Conservation (phyloP, 2,113 vertebrate species). For the Xiphias gladius region DNA sequence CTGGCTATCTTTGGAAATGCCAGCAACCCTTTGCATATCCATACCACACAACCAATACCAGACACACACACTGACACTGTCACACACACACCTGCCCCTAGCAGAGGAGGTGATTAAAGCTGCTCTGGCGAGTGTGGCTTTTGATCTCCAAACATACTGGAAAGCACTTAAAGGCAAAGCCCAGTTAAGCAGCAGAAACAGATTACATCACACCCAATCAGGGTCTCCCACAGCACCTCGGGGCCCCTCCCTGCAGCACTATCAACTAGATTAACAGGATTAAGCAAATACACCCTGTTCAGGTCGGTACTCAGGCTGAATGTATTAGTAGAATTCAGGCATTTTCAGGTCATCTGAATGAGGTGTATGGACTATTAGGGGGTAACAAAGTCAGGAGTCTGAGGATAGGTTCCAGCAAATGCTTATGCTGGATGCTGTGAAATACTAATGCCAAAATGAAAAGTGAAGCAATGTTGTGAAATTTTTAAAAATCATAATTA, state of each 20-base stretch:
- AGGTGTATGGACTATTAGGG: slow-evolving; percentile 39
- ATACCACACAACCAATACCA: slow-evolving; percentile 73
- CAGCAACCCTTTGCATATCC: slow-evolving; percentile 94
- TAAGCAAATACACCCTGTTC: slow-evolving; percentile 73
- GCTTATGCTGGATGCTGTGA: background rate
- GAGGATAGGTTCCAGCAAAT: background rate
- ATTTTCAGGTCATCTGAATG: slow-evolving; percentile 65
- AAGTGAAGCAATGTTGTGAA: background rate
- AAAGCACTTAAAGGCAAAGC: slow-evolving; percentile 95
- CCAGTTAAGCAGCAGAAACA: slow-evolving; percentile 90
- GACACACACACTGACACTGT: slow-evolving; percentile 45
- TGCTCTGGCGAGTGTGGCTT: slow-evolving; percentile 87
- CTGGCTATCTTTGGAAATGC: slow-evolving; percentile 96
- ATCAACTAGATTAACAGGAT: slow-evolving; percentile 92
- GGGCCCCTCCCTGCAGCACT: slow-evolving; percentile 88
- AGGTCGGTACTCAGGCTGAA: slow-evolving; percentile 39
- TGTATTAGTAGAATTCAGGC: slow-evolving; percentile 42
- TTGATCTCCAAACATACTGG: slow-evolving; percentile 96
- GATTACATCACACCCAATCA: slow-evolving; percentile 94
- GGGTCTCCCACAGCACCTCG: slow-evolving; percentile 88
- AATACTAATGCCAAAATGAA: background rate
- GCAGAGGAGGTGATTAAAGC: slow-evolving; percentile 91
- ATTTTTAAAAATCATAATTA: background rate
- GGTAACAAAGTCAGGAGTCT: background rate
- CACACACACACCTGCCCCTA: slow-evolving; percentile 76